Conservation (phyloP, 2,888 invertebrate genomes). For the Pseudococcus jackbeardsleyi region DNA sequence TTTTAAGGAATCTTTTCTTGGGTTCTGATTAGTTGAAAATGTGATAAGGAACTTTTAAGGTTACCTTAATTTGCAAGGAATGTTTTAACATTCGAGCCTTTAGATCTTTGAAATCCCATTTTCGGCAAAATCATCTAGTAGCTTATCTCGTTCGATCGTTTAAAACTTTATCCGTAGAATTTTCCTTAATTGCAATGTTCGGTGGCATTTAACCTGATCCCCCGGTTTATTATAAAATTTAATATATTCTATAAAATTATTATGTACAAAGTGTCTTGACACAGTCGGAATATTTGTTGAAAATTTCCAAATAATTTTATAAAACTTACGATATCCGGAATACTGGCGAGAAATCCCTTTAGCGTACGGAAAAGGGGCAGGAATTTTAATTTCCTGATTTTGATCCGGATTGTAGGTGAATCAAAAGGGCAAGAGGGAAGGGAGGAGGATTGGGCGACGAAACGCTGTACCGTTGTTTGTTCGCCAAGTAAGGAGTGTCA, state of each 20-base stretch:
- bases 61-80: too few relatives aligned
- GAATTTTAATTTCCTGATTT: conserved; percentile 64
- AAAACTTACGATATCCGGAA: conserved; percentile 60
- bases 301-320: conserved; percentile 55
- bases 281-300: conserved; percentile 42
- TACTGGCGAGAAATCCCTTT: conserved; percentile 52
- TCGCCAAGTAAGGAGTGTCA: conserved; percentile 47
- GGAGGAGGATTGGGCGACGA: background rate
- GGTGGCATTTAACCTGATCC: conserved; percentile 36
- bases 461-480: conserved; percentile 47
- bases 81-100: too few relatives aligned
- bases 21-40: too few relatives aligned
- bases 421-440: background rate
- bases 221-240: conserved; percentile 40
- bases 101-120: too few relatives aligned
- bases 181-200: conserved; percentile 44
- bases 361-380: conserved; percentile 33
- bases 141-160: background rate
- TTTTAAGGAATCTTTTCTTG: too few relatives aligned
- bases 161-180: conserved; percentile 38
- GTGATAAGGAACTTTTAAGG: too few relatives aligned
- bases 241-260: conserved; percentile 45
- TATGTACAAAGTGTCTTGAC: conserved; percentile 53
- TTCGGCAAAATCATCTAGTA: too few relatives aligned
- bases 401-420: conserved; percentile 64